Evolutionary conservation across 2,113 vertebrate genomes (phyloP).

Genomic region (Sigmodon hispidus): DNA sequence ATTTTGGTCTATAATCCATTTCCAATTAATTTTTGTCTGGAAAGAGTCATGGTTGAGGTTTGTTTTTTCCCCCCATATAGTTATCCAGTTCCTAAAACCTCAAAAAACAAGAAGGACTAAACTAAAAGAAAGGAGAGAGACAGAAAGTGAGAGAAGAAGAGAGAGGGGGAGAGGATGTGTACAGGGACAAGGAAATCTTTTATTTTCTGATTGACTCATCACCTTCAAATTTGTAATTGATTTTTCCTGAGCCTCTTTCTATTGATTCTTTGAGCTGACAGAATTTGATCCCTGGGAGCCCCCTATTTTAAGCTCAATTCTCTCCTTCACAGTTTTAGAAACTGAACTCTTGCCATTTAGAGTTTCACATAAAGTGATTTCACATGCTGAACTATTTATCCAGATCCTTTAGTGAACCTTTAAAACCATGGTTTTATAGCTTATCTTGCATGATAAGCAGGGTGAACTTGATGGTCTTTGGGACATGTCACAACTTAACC

Average conservation of each 20-base stretch:
- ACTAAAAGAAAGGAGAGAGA: background rate
- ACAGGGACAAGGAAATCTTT: background rate
- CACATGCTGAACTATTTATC: too few species aligned
- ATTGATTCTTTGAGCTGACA: background rate
- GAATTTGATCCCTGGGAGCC: background rate
- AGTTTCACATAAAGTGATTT: background rate
- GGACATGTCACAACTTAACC: background rate
- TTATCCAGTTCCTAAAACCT: background rate
- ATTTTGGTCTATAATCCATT: background rate
- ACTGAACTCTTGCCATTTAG: background rate
- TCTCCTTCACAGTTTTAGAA: too few species aligned
- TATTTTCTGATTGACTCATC: background rate
- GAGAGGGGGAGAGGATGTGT: background rate
- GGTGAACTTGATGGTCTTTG: background rate
- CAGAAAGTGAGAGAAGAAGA: background rate
- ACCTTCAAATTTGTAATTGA: background rate
- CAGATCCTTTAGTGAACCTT: background rate
- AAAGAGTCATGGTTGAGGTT: background rate
- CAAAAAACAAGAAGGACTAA: background rate
- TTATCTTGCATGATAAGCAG: background rate
- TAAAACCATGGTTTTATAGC: background rate
- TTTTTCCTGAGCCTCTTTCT: background rate
- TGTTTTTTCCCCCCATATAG: background rate
- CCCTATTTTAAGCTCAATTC: background rate
- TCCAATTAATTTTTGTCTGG: slow-evolving; percentile 19